Conservation (phyloP, 2,797 vertebrate genomes). For the Danio jaintianensis region DNA sequence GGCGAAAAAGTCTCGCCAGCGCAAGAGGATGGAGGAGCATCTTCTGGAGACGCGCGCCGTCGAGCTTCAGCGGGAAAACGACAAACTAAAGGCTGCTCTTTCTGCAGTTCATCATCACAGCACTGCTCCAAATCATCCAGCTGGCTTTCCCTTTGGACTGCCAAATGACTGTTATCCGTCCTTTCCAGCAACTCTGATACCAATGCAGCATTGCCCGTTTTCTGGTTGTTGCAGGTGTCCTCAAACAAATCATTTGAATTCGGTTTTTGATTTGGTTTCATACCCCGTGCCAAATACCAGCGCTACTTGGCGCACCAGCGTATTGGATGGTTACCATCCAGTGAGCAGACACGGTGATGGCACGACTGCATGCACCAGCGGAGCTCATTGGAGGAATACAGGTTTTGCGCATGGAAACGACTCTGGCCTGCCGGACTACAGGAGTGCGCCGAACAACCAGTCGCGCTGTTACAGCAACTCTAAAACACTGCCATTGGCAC, state of each 20-base stretch:
- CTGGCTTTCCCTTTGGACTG: neutral
- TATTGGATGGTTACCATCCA: slow-evolving; percentile 6
- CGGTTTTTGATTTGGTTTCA: slow-evolving; percentile 19
- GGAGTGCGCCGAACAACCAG: neutral
- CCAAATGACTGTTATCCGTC: slow-evolving; percentile 9
- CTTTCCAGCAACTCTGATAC: neutral
- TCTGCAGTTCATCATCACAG: slow-evolving; percentile 58
- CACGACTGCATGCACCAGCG: neutral
- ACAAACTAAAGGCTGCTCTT: slow-evolving; percentile 66
- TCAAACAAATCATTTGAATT: neutral
- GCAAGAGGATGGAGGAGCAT: slow-evolving; percentile 67
- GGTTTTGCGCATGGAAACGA: neutral
- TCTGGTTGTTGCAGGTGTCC: neutral
- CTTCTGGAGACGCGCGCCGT: slow-evolving; percentile 64
- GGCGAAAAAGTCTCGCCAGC: slow-evolving; percentile 70
- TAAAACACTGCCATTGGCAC: neutral
- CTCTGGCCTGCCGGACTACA: neutral
- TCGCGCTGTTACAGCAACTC: neutral
- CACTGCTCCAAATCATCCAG: neutral
- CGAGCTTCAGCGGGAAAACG: slow-evolving; percentile 69
- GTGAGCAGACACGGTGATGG: slow-evolving; percentile 2
- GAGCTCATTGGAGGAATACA: neutral
- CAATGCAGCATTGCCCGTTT: neutral
- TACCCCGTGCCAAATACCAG: neutral
- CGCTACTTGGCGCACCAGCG: neutral